Percentiles rank a stretch among this genome's conserved stretches.
phyloP scores from a whole-genome alignment of 1,140 invertebrate genomes.

The Drosophila parvula region DNA sequence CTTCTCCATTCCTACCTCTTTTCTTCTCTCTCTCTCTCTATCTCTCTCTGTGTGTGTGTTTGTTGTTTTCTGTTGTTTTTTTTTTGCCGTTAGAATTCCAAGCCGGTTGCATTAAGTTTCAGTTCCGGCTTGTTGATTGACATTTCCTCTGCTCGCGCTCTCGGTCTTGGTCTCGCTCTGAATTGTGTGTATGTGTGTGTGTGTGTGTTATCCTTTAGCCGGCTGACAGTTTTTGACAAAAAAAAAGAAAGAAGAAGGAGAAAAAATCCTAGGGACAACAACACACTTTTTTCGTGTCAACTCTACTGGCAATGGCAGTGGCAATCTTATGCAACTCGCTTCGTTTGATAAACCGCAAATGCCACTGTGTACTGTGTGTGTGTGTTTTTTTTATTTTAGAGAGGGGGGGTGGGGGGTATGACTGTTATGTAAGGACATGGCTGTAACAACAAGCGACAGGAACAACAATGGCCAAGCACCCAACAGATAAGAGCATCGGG shows the following conservation, averaged over 20 bases:
- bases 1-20: not conserved
- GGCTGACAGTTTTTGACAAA: constrained; percentile 43
- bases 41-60: not conserved
- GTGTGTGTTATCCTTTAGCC: constrained; percentile 30
- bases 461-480: constrained; percentile 38
- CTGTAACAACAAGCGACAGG: constrained; percentile 42
- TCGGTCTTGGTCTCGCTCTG: not conserved
- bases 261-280: constrained; percentile 18
- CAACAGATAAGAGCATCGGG: constrained; percentile 41
- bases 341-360: constrained; percentile 51
- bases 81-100: constrained; percentile 30
- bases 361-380: constrained; percentile 27
- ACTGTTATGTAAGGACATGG: constrained; percentile 41
- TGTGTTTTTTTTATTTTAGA: not conserved
- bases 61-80: constrained; percentile 29
- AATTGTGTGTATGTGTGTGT: not conserved
- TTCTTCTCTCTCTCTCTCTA: too few species aligned
- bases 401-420: not conserved
- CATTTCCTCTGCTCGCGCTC: constrained; percentile 56
- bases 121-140: constrained; percentile 79
- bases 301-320: constrained; percentile 22
- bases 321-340: constrained; percentile 51
- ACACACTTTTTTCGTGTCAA: constrained; percentile 24
- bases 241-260: constrained; percentile 15
- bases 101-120: constrained; percentile 71